Evolutionary conservation across 2,888 invertebrate genomes (phyloP), one percentile per base, ranked within the genome.

Genomic region (Conomelus anceps): DNA sequence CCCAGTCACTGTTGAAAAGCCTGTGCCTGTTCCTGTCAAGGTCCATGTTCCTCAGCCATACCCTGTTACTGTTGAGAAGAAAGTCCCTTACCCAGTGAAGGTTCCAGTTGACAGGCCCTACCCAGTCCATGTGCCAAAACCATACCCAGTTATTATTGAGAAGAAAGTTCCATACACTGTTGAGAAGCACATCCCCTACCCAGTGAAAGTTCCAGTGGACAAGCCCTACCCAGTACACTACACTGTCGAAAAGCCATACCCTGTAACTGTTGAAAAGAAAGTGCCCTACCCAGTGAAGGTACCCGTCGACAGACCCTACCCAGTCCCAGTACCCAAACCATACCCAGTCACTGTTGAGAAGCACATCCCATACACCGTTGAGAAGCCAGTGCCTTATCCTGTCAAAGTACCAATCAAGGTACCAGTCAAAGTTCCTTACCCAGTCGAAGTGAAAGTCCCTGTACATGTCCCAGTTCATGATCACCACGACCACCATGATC

Each of bases 281-380:
- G 91, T 92, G 17, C 97, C 95, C 34, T 95, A 95, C 93, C 92
- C 92, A 92, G 96, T 97, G 23, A 96, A 96, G 94, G 96, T 96
- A 85, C 96, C 94, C 91, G 96, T 96, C 85, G 92, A 92, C 89
- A 91, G 91, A 88, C 92, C 92, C 1, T 92, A 92, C 89, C 92
- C 92, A 22, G 96, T 97, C 3, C 95, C 96, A 91, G 95, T 97
- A 29, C 96, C 97, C 29, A 96, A 96, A 91, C 96, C 97, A 4
- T 96, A 96, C 92, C 97, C 97, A 96, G 95, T 96, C 0, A 95
- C 94, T 87, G 95, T 97, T 0, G 96, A 96, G 92, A 96, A 97
- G 92, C 96, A 95, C 89, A 95, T 97, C 88, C 96, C 96, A 0
- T 96, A 96, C 93, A 90, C 96, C 90, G 96, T 97, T 0, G 96